Evolutionary conservation across 2,113 vertebrate species (phyloP).

Genomic region (Cairina moschata): DNA sequence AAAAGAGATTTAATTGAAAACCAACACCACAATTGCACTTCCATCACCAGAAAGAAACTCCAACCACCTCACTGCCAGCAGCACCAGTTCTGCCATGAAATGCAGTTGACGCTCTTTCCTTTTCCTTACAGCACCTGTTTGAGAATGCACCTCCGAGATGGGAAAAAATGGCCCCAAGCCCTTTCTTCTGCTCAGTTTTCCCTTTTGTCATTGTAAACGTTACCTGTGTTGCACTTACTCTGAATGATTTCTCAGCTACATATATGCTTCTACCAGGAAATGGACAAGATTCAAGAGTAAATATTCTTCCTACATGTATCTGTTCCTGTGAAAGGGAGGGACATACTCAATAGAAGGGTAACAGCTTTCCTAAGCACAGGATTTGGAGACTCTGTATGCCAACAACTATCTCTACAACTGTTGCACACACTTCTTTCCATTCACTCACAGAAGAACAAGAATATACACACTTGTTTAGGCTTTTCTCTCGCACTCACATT

Average conservation of each 20-base stretch:
- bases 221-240: background rate
- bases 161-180: accelerated
- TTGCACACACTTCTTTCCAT: background rate
- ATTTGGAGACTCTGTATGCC: background rate
- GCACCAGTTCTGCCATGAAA: background rate
- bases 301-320: background rate
- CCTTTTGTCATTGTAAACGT: background rate
- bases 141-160: accelerated
- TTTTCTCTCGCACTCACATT: background rate
- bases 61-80: accelerated
- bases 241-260: background rate
- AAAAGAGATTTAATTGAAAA: accelerated
- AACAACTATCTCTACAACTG: background rate
- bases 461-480: background rate
- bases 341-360: background rate
- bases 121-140: accelerated
- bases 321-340: background rate
- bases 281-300: background rate
- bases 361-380: slow-evolving; percentile 7
- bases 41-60: background rate
- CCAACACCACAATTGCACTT: accelerated
- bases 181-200: accelerated
- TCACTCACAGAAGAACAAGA: slow-evolving; percentile 3
- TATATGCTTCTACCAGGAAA: slow-evolving; percentile 39
- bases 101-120: accelerated